Percentiles rank a stretch among this genome's conserved stretches.
Conservation (phyloP, 2,888 invertebrate species). For the Crepidodera aurea region DNA sequence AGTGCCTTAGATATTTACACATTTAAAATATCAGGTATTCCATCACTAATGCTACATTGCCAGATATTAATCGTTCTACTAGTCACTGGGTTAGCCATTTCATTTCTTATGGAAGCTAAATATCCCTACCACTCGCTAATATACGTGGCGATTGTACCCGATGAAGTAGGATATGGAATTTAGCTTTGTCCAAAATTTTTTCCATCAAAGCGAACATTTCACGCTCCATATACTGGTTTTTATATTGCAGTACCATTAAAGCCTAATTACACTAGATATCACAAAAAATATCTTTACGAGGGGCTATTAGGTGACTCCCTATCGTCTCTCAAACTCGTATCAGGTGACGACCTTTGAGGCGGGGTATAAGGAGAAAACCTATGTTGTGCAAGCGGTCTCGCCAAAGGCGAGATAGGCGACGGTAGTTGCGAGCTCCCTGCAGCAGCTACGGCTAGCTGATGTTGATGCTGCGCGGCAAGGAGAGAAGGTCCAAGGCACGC, state of each 20-base stretch:
- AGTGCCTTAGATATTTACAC: too few species aligned
- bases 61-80: too few species aligned
- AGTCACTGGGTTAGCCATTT: too few species aligned
- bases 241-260: constrained; percentile 28
- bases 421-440: constrained; percentile 66
- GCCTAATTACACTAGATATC: constrained; percentile 35
- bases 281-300: constrained; percentile 48
- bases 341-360: constrained; percentile 67
- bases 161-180: too few species aligned
- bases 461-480: constrained; percentile 70
- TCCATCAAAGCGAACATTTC: background rate
- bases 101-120: too few species aligned
- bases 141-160: too few species aligned
- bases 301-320: constrained; percentile 60
- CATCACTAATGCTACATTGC: too few species aligned
- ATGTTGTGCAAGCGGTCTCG: constrained; percentile 66
- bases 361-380: constrained; percentile 68
- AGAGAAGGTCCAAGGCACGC: constrained; percentile 73
- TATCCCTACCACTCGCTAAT: too few species aligned
- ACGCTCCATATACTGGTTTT: background rate
- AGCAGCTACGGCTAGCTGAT: constrained; percentile 64
- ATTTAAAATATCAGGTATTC: too few species aligned
- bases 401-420: constrained; percentile 63
- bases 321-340: constrained; percentile 66
- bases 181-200: too few species aligned